Percentiles rank a stretch among this genome's conserved stretches.
phyloP scores from a whole-genome alignment of 2,888 invertebrate genomes.

The Drosophila ezoana region DNA sequence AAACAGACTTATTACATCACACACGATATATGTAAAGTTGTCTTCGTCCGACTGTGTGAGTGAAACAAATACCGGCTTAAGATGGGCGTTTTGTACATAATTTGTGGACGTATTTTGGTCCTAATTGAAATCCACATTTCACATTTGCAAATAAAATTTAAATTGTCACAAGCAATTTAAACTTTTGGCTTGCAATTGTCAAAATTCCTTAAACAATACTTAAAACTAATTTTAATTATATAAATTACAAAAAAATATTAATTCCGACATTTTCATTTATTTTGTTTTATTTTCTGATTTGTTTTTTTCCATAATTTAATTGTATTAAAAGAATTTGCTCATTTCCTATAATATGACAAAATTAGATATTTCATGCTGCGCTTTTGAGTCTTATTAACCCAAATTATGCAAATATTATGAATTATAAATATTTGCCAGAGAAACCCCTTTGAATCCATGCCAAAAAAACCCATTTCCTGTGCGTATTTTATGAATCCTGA shows the following conservation, averaged over 20 bases:
- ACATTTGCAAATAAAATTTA: constrained; percentile 59
- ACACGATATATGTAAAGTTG: constrained; percentile 25
- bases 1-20: constrained; percentile 73
- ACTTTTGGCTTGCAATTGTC: constrained; percentile 17
- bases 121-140: constrained; percentile 65
- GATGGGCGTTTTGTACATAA: constrained; percentile 6
- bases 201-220: background rate
- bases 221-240: background rate
- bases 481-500: too few species aligned
- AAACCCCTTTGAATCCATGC: too few species aligned
- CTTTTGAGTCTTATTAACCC: background rate
- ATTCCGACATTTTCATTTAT: background rate
- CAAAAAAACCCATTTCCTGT: too few species aligned
- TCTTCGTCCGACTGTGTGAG: constrained; percentile 11
- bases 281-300: background rate
- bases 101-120: constrained; percentile 37
- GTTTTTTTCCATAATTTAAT: background rate
- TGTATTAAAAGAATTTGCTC: background rate
- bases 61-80: constrained; percentile 25
- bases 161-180: constrained; percentile 46
- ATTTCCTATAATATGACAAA: background rate
- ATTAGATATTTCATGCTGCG: too few species aligned
- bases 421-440: too few species aligned
- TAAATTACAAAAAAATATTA: background rate
- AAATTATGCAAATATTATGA: background rate